These are phyloP conservation scores for Pachyramphus minor DNA, from an alignment of 2,113 vertebrate species.

Conservation along the genomic window DNA sequence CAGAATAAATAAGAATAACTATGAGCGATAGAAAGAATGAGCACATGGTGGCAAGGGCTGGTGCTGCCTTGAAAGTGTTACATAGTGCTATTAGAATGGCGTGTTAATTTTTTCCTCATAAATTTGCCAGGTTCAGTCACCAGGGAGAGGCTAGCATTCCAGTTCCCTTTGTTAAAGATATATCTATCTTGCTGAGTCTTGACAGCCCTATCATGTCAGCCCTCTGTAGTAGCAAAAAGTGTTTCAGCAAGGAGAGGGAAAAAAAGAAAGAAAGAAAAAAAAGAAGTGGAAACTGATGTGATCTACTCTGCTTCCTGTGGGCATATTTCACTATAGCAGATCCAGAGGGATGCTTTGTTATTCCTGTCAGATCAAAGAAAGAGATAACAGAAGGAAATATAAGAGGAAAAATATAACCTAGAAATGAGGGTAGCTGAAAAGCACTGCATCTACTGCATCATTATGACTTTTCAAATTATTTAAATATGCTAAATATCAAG, in stretches of 20 bases:
- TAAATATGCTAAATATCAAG: conserved; percentile 54
- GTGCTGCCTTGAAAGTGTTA: background rate
- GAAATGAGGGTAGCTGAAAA: conserved; percentile 48
- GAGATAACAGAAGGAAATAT: conserved; percentile 62
- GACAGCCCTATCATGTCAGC: conserved; percentile 72
- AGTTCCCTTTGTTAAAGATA: conserved; percentile 66
- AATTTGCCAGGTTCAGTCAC: conserved; percentile 42
- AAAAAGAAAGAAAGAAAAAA: background rate
- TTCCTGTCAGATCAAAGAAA: conserved; percentile 70
- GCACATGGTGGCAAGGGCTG: background rate
- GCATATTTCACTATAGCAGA: conserved; percentile 57
- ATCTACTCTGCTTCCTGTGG: conserved; percentile 67
- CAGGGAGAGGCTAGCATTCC: conserved; percentile 31
- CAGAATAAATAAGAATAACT: background rate
- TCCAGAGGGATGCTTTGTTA: conserved; percentile 66
- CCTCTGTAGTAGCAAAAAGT: conserved; percentile 63
- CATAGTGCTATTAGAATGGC: background rate
- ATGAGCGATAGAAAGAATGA: background rate
- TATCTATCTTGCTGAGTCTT: conserved; percentile 66
- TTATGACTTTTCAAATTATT: conserved; percentile 48
- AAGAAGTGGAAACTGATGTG: conserved; percentile 63
- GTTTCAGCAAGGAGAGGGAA: conserved; percentile 44
- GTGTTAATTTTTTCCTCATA: conserved; percentile 55
- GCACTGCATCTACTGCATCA: background rate
- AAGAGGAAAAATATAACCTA: conserved; percentile 44